Base-by-base conservation (phyloP, 2,113 vertebrate species). In the human (Homo sapiens) region DNA sequence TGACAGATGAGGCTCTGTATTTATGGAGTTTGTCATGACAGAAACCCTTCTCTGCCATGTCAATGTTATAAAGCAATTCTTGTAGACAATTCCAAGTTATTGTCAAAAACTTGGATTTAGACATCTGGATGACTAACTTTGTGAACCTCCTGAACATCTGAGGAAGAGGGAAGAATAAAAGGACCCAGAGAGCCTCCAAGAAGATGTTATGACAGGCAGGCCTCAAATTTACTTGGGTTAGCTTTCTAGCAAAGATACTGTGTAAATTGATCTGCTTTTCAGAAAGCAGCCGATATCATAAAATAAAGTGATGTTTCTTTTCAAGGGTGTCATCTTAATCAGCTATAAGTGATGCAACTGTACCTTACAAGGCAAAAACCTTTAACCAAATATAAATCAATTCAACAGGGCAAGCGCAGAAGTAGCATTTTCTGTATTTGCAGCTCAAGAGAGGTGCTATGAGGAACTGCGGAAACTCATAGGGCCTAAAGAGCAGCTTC, bases 121-220 rank as follows among this genome's bases (percentile, higher is more conserved):
- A 83, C 2, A 35, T 82, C 52, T 83, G 52, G 3, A 75, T 96
- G 30, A 96, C 75, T 94, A 80, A 94, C 61, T 89, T 64, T 76
- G 8, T 89, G 38, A 94, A 61, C 3, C 16, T 96, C 48, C 79
- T 96, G 87, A 89, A 95, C 81, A 96, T 90, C 89, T 97, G 90
- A 68, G 27, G 23, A 89, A 92, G 75, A 90, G 27, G 5, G 64
- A 93, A 52, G 40, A 95, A 97, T 57, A 84, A 96, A 80, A 94
- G 5, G 40, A 57, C 50, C 57, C 57, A 76, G 64, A 82, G 40
- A 35, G 6, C 35, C 76, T 32, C 45, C 17, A 55, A 80, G 38
- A 90, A 57, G 32, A 76, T 61, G 57, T 64, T 84, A 13, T 52
- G 20, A 84, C 40, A 93, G 70, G 84, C n/a, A 70, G 78, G 4